Evolutionary conservation across 2,113 vertebrate species (phyloP).

Genomic region (Gorsachius goisagi): DNA sequence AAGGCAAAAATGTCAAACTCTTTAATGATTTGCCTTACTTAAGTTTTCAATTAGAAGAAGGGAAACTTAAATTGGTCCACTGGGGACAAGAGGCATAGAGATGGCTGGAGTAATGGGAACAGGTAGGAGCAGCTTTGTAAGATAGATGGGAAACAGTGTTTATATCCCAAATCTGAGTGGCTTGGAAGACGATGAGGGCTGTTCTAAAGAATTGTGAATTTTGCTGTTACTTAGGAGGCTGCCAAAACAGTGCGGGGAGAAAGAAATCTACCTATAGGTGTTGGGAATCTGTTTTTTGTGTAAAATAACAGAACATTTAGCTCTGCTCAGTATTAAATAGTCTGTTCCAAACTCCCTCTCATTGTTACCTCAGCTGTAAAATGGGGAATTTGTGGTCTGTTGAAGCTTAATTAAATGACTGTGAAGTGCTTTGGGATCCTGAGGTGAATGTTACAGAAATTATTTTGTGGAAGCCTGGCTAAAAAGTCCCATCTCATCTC

Average conservation of each 20-base stretch:
- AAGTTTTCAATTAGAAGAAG: background rate
- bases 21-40: constrained; percentile 3
- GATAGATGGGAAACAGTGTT: background rate
- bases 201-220: background rate
- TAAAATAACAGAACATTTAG: background rate
- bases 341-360: background rate
- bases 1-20: constrained; percentile 2
- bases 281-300: background rate
- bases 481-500: constrained; percentile 16
- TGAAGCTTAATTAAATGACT: constrained; percentile 55
- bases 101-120: background rate
- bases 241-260: background rate
- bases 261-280: background rate
- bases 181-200: background rate
- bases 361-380: constrained; percentile 46
- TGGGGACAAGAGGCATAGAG: background rate
- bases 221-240: background rate
- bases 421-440: constrained; percentile 38
- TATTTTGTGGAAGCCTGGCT: constrained; percentile 10
- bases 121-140: background rate
- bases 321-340: background rate
- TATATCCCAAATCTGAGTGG: background rate
- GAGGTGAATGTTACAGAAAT: constrained; percentile 33
- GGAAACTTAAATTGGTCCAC: background rate
- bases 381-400: constrained; percentile 23